Conservation (phyloP, 1,140 invertebrate species). For the Drosophila sp. region DNA sequence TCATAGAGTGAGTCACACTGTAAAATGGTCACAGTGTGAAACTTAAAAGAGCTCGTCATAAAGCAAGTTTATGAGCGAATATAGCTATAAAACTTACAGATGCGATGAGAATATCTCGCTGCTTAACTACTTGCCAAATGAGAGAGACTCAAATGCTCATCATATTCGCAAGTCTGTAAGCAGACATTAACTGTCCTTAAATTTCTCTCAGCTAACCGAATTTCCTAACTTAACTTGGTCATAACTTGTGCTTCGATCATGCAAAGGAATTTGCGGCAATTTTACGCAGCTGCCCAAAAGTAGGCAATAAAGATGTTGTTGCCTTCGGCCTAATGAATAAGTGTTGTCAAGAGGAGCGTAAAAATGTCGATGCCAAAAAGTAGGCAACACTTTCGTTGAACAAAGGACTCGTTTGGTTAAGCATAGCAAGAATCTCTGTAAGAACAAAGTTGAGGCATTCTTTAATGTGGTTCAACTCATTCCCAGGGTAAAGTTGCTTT, state of each 20-base stretch:
- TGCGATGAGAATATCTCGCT: background rate
- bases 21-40: conserved; percentile 1
- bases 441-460: background rate
- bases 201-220: background rate
- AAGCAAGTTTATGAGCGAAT: conserved; percentile 15
- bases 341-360: conserved; percentile 6
- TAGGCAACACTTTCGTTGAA: conserved; percentile 1
- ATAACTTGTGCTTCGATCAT: background rate
- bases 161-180: background rate
- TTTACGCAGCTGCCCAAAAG: conserved; percentile 17
- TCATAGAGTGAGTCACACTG: background rate
- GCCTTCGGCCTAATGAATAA: conserved; percentile 27
- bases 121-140: background rate
- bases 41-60: background rate
- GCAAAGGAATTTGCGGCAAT: background rate
- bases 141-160: background rate
- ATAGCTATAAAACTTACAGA: conserved; percentile 3
- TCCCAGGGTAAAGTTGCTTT: background rate
- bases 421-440: background rate
- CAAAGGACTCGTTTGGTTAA: background rate
- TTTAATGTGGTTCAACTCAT: background rate
- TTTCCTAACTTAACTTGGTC: background rate
- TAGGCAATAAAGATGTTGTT: conserved; percentile 22
- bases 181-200: background rate
- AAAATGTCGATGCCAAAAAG: conserved; percentile 15